Conservation (phyloP, 2,113 vertebrate species). For the Potamarius usumacintae region DNA sequence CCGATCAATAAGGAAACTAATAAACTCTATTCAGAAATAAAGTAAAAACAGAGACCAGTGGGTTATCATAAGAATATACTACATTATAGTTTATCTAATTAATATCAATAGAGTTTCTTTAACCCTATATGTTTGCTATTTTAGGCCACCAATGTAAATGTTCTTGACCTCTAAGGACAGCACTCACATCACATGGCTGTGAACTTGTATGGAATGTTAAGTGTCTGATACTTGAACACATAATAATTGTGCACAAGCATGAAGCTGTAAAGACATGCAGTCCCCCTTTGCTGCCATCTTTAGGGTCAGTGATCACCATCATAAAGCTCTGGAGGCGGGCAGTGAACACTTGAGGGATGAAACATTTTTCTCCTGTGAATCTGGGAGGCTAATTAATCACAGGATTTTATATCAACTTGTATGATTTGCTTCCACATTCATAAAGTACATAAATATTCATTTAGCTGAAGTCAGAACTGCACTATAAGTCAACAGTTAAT, state of each 20-base stretch:
- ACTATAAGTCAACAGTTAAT: background rate
- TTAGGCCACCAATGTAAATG: background rate
- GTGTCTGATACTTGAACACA: slow-evolving; percentile 26
- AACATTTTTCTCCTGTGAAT: background rate
- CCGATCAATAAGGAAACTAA: background rate
- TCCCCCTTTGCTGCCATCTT: slow-evolving; percentile 21
- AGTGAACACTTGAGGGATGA: background rate
- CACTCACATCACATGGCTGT: slow-evolving; percentile 12
- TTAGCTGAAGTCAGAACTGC: background rate
- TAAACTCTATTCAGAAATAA: background rate
- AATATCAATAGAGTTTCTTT: background rate
- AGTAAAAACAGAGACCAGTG: background rate
- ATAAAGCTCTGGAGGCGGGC: background rate
- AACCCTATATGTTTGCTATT: background rate
- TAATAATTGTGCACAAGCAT: slow-evolving; percentile 39
- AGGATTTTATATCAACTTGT: background rate
- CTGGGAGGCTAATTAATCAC: background rate
- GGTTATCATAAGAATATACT: background rate
- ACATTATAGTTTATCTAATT: background rate
- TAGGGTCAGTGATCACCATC: background rate
- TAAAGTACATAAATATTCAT: background rate
- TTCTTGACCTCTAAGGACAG: slow-evolving; percentile 40
- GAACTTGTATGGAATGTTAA: background rate
- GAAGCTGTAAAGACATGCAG: slow-evolving; percentile 22
- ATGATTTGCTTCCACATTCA: background rate